phyloP scores from a whole-genome alignment of 2,113 vertebrate species.

The Menura novaehollandiae region DNA sequence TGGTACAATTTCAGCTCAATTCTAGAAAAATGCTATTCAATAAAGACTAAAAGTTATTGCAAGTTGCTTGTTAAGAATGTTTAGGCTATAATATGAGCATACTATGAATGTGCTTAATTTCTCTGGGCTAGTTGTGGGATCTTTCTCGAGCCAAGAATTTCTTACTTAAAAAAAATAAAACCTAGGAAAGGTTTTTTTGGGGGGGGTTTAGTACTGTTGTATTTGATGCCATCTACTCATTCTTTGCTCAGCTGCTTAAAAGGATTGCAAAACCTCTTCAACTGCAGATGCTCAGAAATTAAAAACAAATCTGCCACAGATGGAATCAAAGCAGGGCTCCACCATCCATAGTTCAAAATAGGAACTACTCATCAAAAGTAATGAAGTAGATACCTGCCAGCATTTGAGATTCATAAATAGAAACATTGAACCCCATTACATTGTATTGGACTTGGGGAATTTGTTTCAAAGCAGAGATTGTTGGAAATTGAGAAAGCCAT shows the following conservation, averaged over 20 bases:
- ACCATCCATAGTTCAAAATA: not conserved
- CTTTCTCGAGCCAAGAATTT: not conserved
- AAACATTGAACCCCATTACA: not conserved
- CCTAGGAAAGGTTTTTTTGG: not conserved
- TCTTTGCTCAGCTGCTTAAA: conserved; percentile 55
- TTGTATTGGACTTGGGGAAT: not conserved
- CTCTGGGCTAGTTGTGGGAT: not conserved
- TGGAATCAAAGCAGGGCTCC: conserved; percentile 42
- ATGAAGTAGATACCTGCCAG: conserved; percentile 42
- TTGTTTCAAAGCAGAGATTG: conserved; percentile 15
- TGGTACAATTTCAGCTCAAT: not conserved
- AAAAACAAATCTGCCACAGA: conserved; percentile 56
- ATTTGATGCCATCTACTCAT: conserved; percentile 54
- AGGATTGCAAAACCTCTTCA: conserved; percentile 36
- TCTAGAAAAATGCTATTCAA: not conserved
- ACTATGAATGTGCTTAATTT: not conserved
- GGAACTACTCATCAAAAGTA: conserved; percentile 10
- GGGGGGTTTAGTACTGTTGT: not conserved
- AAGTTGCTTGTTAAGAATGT: not conserved
- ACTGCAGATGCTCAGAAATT: conserved; percentile 58
- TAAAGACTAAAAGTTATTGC: not conserved
- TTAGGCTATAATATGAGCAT: not conserved
- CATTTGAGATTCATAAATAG: conserved; percentile 31
- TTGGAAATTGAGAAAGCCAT: not conserved
- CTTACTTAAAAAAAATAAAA: not conserved